Conservation (phyloP, 2,888 invertebrate species). For the Parnassius glacialis region DNA sequence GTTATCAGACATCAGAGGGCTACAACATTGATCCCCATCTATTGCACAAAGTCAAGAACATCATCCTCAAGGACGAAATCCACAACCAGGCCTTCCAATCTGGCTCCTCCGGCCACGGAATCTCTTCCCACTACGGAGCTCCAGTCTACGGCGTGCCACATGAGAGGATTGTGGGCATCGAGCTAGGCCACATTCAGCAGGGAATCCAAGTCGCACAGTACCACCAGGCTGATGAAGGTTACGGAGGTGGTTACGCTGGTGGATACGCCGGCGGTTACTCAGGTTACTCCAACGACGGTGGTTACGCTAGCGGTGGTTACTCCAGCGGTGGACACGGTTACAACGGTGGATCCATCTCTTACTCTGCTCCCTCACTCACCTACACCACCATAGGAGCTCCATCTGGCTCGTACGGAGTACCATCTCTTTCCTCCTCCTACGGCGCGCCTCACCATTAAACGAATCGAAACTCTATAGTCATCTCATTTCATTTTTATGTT, state of each 20-base stretch:
- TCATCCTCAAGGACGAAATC: constrained; percentile 89
- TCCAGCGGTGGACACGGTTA: constrained; percentile 38
- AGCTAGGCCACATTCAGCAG: constrained; percentile 91
- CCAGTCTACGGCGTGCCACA: constrained; percentile 85
- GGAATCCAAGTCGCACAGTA: constrained; percentile 94
- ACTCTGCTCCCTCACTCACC: constrained; percentile 48
- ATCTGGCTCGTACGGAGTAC: constrained; percentile 75
- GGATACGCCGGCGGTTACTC: constrained; percentile 53
- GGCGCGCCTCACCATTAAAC: constrained; percentile 71
- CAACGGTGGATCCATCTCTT: constrained; percentile 52
- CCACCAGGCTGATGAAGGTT: constrained; percentile 85
- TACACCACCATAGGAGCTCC: constrained; percentile 69
- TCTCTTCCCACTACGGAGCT: constrained; percentile 85
- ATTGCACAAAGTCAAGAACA: constrained; percentile 91
- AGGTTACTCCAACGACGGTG: constrained; percentile 38
- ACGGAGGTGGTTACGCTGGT: constrained; percentile 62
- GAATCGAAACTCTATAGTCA: constrained; percentile 55
- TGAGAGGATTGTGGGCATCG: constrained; percentile 88
- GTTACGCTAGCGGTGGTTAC: constrained; percentile 37
- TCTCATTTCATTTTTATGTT: constrained; percentile 64
- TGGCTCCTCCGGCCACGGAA: constrained; percentile 74
- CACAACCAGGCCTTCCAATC: constrained; percentile 75
- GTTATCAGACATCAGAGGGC: constrained; percentile 90
- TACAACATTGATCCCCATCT: constrained; percentile 90
- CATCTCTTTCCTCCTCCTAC: constrained; percentile 68